Base-by-base conservation (phyloP, 2,113 vertebrate species). In the Brachyistius frenatus region DNA sequence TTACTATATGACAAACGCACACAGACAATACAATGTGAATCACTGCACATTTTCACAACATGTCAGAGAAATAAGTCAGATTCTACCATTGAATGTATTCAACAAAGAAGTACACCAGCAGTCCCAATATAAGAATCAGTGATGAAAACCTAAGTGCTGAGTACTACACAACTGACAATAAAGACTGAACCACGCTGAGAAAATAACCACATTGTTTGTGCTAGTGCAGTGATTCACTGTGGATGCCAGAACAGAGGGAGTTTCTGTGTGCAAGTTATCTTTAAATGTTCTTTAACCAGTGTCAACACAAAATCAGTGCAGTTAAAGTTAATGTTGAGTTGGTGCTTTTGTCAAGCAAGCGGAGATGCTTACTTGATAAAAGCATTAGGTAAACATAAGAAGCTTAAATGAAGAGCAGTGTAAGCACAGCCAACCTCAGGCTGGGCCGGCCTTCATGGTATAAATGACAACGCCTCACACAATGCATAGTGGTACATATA, bases 341-440 rank as follows among this genome's bases (percentile, higher is more conserved):
- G n/a, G n/a, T n/a, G n/a, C n/a, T 50, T 74, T 71, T 78, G 50
- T 63, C 15, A 66, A 70, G 60, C 33, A 55, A 49, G 65, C 13
- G 36, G 30, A 77, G 73, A 49, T 61, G 69, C 69, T 72, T 41
- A 36, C 44, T 78, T 70, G 50, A 82, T 70, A 86, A 76, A 66
- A 68, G 80, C 30, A 69, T 37, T 65, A 67, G 56, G 54, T 53
- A 54, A 73, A 41, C 54, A 13, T 81, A 84, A 87, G 78, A 60
- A 58, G 85, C 67, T 84, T 84, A 87, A 15, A 58, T 31, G 60
- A 35, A 75, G 46, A 41, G 44, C 44, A 16, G 35, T 67, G 73
- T 61, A 62, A 84, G 85, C 58, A 77, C 61, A 78, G 77, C 32
- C 57, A 35, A 41, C 81, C 49, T 81, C 60, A 60, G 36, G 37